Base-by-base conservation (phyloP, 2,113 vertebrate species). In the Seriola rivoliana region DNA sequence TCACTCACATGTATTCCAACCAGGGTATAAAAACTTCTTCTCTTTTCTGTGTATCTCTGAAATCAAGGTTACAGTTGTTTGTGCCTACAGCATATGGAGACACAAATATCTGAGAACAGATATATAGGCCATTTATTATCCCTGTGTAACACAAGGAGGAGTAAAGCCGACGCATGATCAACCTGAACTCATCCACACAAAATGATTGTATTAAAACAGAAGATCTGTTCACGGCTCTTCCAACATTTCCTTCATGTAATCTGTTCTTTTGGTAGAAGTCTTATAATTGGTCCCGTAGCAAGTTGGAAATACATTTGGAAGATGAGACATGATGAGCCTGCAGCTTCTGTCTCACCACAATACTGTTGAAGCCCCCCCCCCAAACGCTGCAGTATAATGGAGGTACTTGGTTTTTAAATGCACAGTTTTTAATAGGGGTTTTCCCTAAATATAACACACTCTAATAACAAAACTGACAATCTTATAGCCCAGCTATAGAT, bases 401-500 rank as follows among this genome's bases (percentile, higher is more conserved):
- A 84, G 77, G 83, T 90, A 82, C 64, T 75, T 71, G 36, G 67
- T 88, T 88, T 81, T 80, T 1, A 63, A 88, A 86, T 69, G 66
- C 71, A 71, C 67, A 80, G 57, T 69, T 87, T 71, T 71, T 48
- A 67, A 29, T 29, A 71, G 12, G 74, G 50, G 5, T 67, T 75
- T 66, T 66, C 25, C 17, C 70, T 5, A 59, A 25, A 82, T 23
- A 12, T 32, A 46, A 75, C 9, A 72, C 17, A 52, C 17, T 77
- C 10, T 74, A 11, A 64, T 8, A 71, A 63, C 8, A 67, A 44
- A 55, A 60, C 52, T 42, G 32, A 57, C 12, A 44, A 54, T 71
- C 62, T 55, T 44, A 52, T 58, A 82, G 68, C 50, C 66, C 58
- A 66, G 77, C 75, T 82, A 80, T 10, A 84, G 44, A 75, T 76